Percentiles rank a stretch among this genome's conserved stretches.
These are phyloP conservation scores for Scortum barcoo DNA, from an alignment of 2,113 vertebrate genomes.

Conservation along the genomic window DNA sequence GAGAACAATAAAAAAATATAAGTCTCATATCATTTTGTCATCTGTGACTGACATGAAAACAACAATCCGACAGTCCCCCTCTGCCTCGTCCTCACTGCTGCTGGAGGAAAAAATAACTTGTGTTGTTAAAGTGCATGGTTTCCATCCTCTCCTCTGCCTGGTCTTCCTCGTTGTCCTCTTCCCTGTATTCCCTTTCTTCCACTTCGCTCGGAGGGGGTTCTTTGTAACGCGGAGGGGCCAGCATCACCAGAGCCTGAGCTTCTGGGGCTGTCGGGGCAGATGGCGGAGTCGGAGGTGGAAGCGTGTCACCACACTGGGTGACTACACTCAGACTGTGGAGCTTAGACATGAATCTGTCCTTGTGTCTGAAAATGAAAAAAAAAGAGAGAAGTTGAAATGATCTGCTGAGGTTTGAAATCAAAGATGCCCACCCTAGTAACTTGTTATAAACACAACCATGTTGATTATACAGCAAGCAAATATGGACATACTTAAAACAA, in stretches of 20 bases:
- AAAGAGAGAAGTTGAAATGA: not conserved
- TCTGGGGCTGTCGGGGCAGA: conserved; percentile 48
- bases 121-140: conserved; percentile 78
- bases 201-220: conserved; percentile 28
- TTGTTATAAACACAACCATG: not conserved
- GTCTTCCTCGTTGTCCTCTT: conserved; percentile 48
- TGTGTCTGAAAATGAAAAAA: conserved; percentile 66
- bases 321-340: conserved; percentile 42
- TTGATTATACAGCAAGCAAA: conserved; percentile 1
- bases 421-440: rapidly evolving
- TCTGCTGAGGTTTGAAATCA: not conserved
- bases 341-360: conserved; percentile 63
- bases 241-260: conserved; percentile 61
- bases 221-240: not conserved
- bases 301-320: not conserved
- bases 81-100: conserved; percentile 18
- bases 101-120: conserved; percentile 79
- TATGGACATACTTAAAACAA: not conserved
- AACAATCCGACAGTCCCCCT: not conserved
- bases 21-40: not conserved
- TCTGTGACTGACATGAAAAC: conserved; percentile 16
- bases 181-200: conserved; percentile 8
- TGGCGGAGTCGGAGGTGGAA: conserved; percentile 13
- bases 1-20: not conserved
- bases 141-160: conserved; percentile 26